Evolutionary conservation across 2,888 invertebrate species (phyloP), one percentile per base, ranked within the genome.

Genomic region (Drosophila demipolita): DNA sequence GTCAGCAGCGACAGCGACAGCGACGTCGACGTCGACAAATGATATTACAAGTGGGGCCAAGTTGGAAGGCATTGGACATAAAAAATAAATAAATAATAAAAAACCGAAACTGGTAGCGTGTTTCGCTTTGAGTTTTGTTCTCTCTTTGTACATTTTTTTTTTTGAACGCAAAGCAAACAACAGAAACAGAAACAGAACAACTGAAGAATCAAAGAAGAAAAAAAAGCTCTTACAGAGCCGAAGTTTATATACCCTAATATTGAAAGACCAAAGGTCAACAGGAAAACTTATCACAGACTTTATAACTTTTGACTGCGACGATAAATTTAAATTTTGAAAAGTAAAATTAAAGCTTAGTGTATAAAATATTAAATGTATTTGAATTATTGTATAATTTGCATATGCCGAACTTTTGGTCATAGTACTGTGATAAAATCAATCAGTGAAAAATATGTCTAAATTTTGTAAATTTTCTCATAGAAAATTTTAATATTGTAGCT

Each of bases 21-120:
- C 53, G 69, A 36, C 67, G 62, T 70, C 74, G 67, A 75, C 83
- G 62, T 70, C 74, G 67, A 75, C 83, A 78, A 76, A 83, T 80
- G 73, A 72, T 78, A 80, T 71, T 77, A 78, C 78, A 83, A 78
- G 75, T 79, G 72, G 74, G 72, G 68, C 70, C 74, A 76, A 78
- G 48, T 61, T 58, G 62, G 53, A 48, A 73, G 69, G 60, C 73
- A 65, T 54, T 48, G 53, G 58, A 69, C 42, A 63, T 67, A 67
- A 67, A 75, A 65, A 66, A 65, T 42, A 20, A 45, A 45, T 45
- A 45, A 45, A 45, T 45, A 58, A 45, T 17, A 29, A 65, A 65
- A 57, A 58, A 67, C 20, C 54, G 36, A 72, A 73, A 62, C 76
- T 80, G 80, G 80, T 89, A 84, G 88, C 89, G 87, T 90, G 89